These are phyloP conservation scores for Ashinkailepas kermadecensis DNA, from an alignment of 2,888 invertebrate genomes.

Conservation along the genomic window DNA sequence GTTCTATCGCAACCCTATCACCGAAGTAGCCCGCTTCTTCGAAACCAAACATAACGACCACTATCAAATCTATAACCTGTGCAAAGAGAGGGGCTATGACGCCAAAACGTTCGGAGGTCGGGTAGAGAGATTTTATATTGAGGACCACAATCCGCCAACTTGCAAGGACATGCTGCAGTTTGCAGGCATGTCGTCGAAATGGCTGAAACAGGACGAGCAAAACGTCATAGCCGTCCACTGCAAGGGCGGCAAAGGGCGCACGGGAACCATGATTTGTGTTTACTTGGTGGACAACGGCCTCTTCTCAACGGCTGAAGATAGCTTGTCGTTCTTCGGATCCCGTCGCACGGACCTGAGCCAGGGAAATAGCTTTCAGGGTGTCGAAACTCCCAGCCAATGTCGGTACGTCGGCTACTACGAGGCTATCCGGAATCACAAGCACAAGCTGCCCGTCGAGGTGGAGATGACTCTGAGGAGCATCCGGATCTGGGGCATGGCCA, in stretches of 20 bases:
- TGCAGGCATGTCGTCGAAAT: conserved; percentile 42
- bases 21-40: conserved; percentile 46
- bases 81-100: conserved; percentile 47
- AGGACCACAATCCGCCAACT: conserved; percentile 48
- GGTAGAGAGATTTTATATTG: conserved; percentile 45
- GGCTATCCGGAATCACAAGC: conserved; percentile 41
- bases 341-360: conserved; percentile 45
- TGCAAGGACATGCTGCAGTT: conserved; percentile 45
- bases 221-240: conserved; percentile 49
- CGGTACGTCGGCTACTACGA: conserved; percentile 48
- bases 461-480: conserved; percentile 41
- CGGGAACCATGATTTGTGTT: conserved; percentile 48
- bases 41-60: conserved; percentile 45
- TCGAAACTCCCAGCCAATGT: conserved; percentile 49
- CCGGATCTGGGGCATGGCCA: conserved; percentile 41
- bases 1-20: conserved; percentile 46
- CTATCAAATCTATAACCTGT: conserved; percentile 47
- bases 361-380: conserved; percentile 47
- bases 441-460: conserved; percentile 41
- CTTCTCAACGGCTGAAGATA: conserved; percentile 45
- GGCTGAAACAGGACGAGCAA: conserved; percentile 42
- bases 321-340: conserved; percentile 47
- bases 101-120: conserved; percentile 41
- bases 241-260: conserved; percentile 50
- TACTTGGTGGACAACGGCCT: conserved; percentile 46